phyloP scores from a whole-genome alignment of 2,113 vertebrate genomes.

The Tachycineta bicolor region DNA sequence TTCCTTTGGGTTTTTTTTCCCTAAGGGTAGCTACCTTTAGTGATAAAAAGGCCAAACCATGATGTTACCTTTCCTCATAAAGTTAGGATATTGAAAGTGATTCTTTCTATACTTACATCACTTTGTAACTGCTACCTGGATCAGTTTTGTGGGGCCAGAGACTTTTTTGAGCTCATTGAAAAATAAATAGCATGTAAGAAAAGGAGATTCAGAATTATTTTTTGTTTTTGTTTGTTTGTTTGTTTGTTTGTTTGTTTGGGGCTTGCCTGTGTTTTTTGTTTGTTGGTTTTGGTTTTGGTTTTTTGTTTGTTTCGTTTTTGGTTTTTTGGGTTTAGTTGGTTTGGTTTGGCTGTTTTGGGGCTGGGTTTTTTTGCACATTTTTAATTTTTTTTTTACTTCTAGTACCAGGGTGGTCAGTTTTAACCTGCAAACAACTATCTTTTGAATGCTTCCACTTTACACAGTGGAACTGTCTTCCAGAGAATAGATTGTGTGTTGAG shows the following conservation, averaged over 20 bases:
- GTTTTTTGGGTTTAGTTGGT: background rate
- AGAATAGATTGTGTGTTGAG: background rate
- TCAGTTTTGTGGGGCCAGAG: background rate
- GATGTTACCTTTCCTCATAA: background rate
- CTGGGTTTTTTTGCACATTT: background rate
- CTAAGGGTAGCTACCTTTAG: background rate
- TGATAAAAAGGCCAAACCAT: background rate
- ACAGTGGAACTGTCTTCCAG: background rate
- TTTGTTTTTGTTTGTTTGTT: background rate
- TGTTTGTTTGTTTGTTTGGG: background rate
- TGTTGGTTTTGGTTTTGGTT: background rate
- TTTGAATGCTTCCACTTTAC: background rate
- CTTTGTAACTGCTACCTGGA: background rate
- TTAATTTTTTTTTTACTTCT: background rate
- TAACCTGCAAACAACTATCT: background rate
- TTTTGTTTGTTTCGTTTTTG: background rate
- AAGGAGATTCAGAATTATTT: fast-evolving
- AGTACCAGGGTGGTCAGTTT: background rate
- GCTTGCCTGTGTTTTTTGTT: background rate
- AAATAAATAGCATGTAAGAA: background rate
- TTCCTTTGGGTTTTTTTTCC: background rate
- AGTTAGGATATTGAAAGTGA: background rate
- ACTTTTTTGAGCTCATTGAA: background rate
- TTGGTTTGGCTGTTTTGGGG: no score
- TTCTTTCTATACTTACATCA: background rate